Evolutionary conservation across 53 echinoderm and acorn worm species (phyloP).

Genomic region (Zoroaster sp.): DNA sequence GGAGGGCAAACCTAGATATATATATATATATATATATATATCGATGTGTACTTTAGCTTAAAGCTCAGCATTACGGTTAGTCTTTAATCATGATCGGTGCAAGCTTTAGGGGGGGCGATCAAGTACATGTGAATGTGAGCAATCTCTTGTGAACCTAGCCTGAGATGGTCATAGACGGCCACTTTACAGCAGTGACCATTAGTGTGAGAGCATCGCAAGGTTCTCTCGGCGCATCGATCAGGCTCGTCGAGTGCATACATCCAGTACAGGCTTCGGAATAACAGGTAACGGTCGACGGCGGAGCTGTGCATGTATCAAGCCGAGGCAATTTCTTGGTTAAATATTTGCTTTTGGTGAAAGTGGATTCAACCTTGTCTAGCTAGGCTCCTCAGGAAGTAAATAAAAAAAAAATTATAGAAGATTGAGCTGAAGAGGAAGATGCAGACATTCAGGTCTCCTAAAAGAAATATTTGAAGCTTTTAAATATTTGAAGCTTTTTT

Average conservation of each 20-base stretch:
- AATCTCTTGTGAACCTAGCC: slow-evolving; percentile 43
- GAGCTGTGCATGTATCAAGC: neutral
- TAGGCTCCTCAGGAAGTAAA: neutral
- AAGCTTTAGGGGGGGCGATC: slow-evolving; percentile 27
- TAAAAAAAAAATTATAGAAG: neutral
- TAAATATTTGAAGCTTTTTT: too few species aligned
- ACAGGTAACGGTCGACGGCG: neutral
- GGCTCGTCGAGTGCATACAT: neutral
- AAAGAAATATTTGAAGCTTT: neutral
- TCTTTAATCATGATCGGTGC: neutral
- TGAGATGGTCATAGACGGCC: neutral
- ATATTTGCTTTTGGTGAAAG: slow-evolving; percentile 31
- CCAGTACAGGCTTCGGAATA: neutral
- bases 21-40: neutral
- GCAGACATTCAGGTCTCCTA: neutral
- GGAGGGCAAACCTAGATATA: slow-evolving; percentile 5
- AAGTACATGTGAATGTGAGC: slow-evolving; percentile 52
- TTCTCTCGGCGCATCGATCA: neutral
- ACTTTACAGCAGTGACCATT: neutral
- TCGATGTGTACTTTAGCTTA: neutral
- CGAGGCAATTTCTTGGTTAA: slow-evolving; percentile 6
- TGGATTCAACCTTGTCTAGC: neutral
- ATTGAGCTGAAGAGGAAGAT: neutral
- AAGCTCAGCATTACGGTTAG: neutral
- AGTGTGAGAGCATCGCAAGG: neutral